Conservation (phyloP, 2,888 invertebrate species). For the Clanis bilineata region DNA sequence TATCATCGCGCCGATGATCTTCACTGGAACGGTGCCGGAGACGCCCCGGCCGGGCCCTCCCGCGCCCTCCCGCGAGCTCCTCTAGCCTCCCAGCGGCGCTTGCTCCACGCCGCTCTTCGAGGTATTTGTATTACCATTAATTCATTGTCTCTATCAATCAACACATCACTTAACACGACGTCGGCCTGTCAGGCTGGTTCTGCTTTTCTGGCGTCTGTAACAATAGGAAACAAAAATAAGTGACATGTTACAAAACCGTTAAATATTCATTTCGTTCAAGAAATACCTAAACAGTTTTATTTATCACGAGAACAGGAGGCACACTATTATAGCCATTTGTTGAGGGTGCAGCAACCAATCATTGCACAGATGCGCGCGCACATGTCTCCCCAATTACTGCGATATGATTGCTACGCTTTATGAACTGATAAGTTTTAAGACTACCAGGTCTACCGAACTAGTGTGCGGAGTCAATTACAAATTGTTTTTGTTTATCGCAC, state of each 20-base stretch:
- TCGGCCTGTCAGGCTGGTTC: constrained; percentile 83
- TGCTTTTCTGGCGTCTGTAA: constrained; percentile 86
- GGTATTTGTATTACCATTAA: constrained; percentile 60
- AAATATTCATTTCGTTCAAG: neutral
- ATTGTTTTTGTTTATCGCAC: constrained; percentile 17
- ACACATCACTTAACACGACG: constrained; percentile 64
- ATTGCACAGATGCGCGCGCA: constrained; percentile 70
- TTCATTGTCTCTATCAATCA: constrained; percentile 68
- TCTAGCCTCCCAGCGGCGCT: constrained; percentile 38
- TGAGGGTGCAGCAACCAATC: constrained; percentile 48
- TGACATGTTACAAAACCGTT: constrained; percentile 20
- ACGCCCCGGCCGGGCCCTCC: constrained; percentile 40
- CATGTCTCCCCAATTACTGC: constrained; percentile 43
- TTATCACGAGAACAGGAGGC: constrained; percentile 7
- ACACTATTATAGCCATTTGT: constrained; percentile 6
- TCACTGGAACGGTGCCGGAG: constrained; percentile 67
- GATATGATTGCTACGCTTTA: constrained; percentile 35
- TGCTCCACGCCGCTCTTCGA: constrained; percentile 47
- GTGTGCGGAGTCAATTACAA: constrained; percentile 15
- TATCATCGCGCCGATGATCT: constrained; percentile 71
- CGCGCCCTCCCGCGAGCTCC: constrained; percentile 27
- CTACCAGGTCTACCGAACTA: constrained; percentile 25
- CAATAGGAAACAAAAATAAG: constrained; percentile 61
- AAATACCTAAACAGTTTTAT: constrained; percentile 1
- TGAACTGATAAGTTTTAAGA: constrained; percentile 35